Conservation (phyloP, 2,888 invertebrate genomes). For the Caenorhabditis doughertyi region DNA sequence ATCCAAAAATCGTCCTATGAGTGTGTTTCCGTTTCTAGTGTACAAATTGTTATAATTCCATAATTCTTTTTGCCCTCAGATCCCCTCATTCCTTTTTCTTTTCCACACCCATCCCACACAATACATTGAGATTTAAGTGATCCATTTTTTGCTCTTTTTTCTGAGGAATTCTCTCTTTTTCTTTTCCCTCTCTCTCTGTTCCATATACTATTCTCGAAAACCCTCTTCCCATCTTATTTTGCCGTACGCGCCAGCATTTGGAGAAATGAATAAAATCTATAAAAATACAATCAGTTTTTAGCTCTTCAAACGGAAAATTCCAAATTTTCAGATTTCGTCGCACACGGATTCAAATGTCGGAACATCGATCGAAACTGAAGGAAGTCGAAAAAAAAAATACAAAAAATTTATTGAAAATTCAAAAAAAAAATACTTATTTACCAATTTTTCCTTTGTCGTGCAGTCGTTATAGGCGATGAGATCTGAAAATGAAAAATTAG, state of each 20-base stretch:
- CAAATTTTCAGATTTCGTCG: too few relatives aligned
- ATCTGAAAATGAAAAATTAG: too few relatives aligned
- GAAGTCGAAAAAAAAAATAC: too few relatives aligned
- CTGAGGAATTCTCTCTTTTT: conserved; percentile 6
- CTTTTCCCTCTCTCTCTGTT: neutral
- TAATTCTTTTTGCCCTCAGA: conserved; percentile 25
- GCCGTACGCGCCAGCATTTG: conserved; percentile 37
- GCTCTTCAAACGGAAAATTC: neutral
- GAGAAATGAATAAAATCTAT: conserved; percentile 31
- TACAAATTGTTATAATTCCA: too few relatives aligned
- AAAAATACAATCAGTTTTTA: neutral
- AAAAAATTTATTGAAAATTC: too few relatives aligned
- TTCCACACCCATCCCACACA: neutral
- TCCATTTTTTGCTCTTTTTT: neutral
- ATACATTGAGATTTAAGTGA: conserved; percentile 11
- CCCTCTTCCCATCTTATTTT: neutral
- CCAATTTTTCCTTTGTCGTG: too few relatives aligned
- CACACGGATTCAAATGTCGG: too few relatives aligned
- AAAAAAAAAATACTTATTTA: too few relatives aligned
- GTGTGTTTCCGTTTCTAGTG: conserved; percentile 22
- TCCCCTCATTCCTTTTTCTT: neutral
- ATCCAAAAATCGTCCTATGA: neutral
- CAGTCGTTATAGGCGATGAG: too few relatives aligned
- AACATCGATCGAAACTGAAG: too few relatives aligned
- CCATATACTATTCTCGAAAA: too few relatives aligned